Percentiles rank a stretch among this genome's conserved stretches.
Evolutionary conservation across 2,888 invertebrate species (phyloP).

Genomic region (Andrena haemorrhoa): DNA sequence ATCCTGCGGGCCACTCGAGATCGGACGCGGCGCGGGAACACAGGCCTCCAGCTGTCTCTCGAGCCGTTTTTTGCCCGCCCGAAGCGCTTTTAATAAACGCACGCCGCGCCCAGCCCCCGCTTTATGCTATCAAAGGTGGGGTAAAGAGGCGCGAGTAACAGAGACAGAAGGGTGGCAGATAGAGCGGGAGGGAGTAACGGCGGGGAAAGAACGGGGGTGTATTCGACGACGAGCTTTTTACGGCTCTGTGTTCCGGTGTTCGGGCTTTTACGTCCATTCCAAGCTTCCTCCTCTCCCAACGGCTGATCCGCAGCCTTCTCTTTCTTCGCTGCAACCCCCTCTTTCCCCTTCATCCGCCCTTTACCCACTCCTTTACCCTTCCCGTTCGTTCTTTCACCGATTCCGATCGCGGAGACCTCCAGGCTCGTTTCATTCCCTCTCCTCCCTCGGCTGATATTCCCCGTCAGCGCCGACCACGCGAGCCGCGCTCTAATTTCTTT

Average conservation of each 20-base stretch:
- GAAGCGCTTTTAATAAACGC: slow-evolving; percentile 79
- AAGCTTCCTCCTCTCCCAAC: slow-evolving; percentile 62
- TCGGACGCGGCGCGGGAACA: slow-evolving; percentile 54
- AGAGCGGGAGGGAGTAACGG: slow-evolving; percentile 33
- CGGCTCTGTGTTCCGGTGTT: slow-evolving; percentile 74
- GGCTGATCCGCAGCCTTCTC: slow-evolving; percentile 35
- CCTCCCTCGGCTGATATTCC: slow-evolving; percentile 20
- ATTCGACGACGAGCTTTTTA: slow-evolving; percentile 81
- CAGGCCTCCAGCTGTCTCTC: slow-evolving; percentile 49
- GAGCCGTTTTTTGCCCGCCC: slow-evolving; percentile 66
- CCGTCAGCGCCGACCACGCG: slow-evolving; percentile 39
- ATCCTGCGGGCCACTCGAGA: slow-evolving; percentile 56
- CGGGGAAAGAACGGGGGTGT: slow-evolving; percentile 69
- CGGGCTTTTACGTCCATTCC: slow-evolving; percentile 79
- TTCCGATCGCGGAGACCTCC: neutral
- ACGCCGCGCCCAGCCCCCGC: slow-evolving; percentile 67
- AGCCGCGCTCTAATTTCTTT: slow-evolving; percentile 77
- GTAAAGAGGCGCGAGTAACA: slow-evolving; percentile 52
- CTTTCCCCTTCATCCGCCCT: neutral
- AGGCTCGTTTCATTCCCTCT: slow-evolving; percentile 33
- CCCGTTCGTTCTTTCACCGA: neutral
- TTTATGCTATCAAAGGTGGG: slow-evolving; percentile 71
- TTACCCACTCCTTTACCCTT: slow-evolving; percentile 21
- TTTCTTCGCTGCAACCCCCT: slow-evolving; percentile 31
- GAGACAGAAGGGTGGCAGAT: slow-evolving; percentile 2